phyloP scores from a whole-genome alignment of 2,113 vertebrate species.

The Antechinus flavipes region DNA sequence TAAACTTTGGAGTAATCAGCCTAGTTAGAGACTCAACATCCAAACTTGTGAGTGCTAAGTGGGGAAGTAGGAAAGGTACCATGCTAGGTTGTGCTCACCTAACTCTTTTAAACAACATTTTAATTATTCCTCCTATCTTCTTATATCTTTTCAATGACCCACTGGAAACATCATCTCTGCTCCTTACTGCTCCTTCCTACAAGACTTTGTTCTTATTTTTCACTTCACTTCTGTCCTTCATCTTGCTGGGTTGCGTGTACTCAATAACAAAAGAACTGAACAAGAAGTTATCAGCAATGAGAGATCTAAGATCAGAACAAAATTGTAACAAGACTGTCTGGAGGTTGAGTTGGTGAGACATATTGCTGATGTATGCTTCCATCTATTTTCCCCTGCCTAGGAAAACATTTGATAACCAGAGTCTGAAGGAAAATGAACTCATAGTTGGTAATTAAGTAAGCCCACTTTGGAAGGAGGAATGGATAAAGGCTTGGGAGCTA shows the following conservation, averaged over 20 bases:
- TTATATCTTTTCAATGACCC: too few relatives aligned
- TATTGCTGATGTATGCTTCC: background rate
- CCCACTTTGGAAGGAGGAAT: background rate
- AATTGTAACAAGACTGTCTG: accelerated
- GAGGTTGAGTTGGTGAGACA: background rate
- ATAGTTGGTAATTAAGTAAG: background rate
- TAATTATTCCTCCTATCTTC: too few relatives aligned
- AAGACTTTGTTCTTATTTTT: too few relatives aligned
- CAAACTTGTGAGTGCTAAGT: background rate
- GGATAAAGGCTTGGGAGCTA: background rate
- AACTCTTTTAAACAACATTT: too few relatives aligned
- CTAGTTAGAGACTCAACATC: background rate
- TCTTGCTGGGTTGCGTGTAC: background rate
- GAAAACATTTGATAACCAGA: background rate
- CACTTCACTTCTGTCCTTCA: too few relatives aligned
- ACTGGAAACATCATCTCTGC: too few relatives aligned
- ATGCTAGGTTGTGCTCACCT: background rate
- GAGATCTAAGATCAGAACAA: background rate
- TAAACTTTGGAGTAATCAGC: background rate
- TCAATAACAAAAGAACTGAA: background rate
- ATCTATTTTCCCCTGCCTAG: background rate
- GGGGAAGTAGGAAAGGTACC: background rate
- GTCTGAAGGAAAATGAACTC: background rate
- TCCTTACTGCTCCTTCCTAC: too few relatives aligned
- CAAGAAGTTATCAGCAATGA: background rate